Base-by-base conservation (phyloP, 2,888 invertebrate genomes). In the Drosophila neoperkinsi region DNA sequence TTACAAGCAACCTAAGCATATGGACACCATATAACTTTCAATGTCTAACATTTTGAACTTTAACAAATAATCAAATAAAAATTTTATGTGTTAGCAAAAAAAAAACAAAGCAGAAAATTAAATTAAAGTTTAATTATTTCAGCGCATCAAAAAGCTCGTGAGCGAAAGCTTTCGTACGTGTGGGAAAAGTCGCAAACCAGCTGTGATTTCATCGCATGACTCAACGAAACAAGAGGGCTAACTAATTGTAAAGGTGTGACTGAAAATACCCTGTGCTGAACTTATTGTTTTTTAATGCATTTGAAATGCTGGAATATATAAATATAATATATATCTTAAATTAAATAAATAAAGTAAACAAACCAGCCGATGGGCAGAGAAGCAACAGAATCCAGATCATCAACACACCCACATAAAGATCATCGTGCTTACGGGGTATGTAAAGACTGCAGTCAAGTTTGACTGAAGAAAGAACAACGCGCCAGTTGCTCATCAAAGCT, bases 11-110 rank as follows among this genome's bases (percentile, higher is more conserved):
- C 65, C 53, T 71, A 81, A 76, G 62, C 63, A 70, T 74, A 81
- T 74, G 67, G 60, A 78, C 59, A 82, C 56, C 53, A 69, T 86
- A 79, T 86, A 90, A 86, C 87, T 78, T 88, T 86, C 60, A 88
- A 90, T 90, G 87, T 90, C 87, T 74, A 83, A 88, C 75, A 85
- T 90, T 85, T 85, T 83, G 59, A 85, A 83, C 75, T 74, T 76
- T 75, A 86, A 82, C 84, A 85, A 74, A 89, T 85, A 85, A 90
- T 85, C 84, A 64, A 85, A 85, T 88, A 83, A 90, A 74, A 77
- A 66, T 76, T 76, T 80, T 86, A 83, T 81, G 85, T 86, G 90
- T 86, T 86, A 86, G 90, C 76, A 68, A 77, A 65, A 66, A 74
- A 11, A 3, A 11, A 52, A 30, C 1, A 16, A 21, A 21, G 9